Percentiles rank a stretch among this genome's conserved stretches.
phyloP scores from a whole-genome alignment of 2,113 vertebrate species.

The Polypterus bichir region DNA sequence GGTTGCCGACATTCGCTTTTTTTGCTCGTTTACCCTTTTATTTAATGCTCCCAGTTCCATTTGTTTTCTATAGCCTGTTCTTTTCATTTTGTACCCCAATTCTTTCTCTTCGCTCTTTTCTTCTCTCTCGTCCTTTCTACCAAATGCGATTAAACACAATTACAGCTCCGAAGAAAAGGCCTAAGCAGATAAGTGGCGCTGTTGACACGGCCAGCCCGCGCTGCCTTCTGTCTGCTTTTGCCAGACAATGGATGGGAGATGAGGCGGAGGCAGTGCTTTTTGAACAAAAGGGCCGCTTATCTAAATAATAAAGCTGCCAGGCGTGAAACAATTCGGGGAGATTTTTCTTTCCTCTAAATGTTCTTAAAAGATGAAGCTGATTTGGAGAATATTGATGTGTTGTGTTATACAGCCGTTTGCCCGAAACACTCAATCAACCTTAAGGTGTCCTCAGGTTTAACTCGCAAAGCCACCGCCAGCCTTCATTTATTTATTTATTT shows the following conservation, averaged over 20 bases:
- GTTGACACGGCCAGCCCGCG: background rate
- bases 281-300: background rate
- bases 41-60: too few species aligned
- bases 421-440: too few species aligned
- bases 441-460: background rate
- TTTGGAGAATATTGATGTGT: too few species aligned
- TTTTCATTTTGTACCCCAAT: too few species aligned
- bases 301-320: conserved; percentile 1
- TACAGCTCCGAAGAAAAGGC: background rate
- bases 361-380: too few species aligned
- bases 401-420: too few species aligned
- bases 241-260: background rate
- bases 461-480: background rate
- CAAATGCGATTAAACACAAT: conserved; percentile 1
- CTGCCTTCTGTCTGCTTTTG: background rate
- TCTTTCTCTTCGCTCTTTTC: background rate
- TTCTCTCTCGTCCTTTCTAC: background rate
- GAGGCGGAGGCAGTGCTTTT: background rate
- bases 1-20: too few species aligned
- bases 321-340: background rate
- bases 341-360: background rate
- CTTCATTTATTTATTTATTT: background rate
- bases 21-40: too few species aligned
- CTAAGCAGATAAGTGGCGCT: background rate
- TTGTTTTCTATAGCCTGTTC: too few species aligned